A percentile compares a stretch with the other conserved stretches of the same genome.
phyloP scores from a whole-genome alignment of 2,888 invertebrate species.

The Drosophila anomalata region DNA sequence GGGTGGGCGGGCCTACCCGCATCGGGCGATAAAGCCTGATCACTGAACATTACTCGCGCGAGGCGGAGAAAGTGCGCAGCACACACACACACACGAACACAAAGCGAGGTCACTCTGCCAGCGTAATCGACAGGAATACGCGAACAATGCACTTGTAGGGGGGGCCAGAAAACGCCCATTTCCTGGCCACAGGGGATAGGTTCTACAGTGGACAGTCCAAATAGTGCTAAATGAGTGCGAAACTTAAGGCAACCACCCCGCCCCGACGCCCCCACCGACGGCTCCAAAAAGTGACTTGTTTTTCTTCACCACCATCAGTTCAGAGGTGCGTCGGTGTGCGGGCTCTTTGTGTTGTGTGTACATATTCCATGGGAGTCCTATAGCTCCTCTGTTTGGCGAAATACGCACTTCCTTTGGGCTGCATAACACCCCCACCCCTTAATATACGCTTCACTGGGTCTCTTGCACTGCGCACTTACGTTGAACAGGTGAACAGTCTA shows the following conservation, averaged over 20 bases:
- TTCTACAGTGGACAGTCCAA: slow-evolving; percentile 17
- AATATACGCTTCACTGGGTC: neutral
- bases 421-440: neutral
- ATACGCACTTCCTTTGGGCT: neutral
- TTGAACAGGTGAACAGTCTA: slow-evolving; percentile 27
- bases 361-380: slow-evolving; percentile 58
- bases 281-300: slow-evolving; percentile 62
- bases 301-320: slow-evolving; percentile 57
- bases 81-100: slow-evolving; percentile 26
- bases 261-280: slow-evolving; percentile 15
- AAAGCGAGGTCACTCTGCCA: slow-evolving; percentile 32
- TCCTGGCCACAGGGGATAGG: slow-evolving; percentile 24
- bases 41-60: slow-evolving; percentile 34
- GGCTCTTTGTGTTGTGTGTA: slow-evolving; percentile 39
- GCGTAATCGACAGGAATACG: slow-evolving; percentile 11
- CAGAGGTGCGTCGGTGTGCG: slow-evolving; percentile 36
- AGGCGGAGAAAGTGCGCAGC: slow-evolving; percentile 60
- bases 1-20: slow-evolving; percentile 41
- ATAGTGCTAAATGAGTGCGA: slow-evolving; percentile 29
- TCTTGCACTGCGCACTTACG: slow-evolving; percentile 49
- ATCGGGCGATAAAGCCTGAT: slow-evolving; percentile 60
- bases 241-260: slow-evolving; percentile 15
- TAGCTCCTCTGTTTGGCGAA: slow-evolving; percentile 52
- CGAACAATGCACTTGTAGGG: neutral
- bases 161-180: slow-evolving; percentile 43